phyloP scores from a whole-genome alignment of 2,888 invertebrate species.

The Crioceris asparagi region DNA sequence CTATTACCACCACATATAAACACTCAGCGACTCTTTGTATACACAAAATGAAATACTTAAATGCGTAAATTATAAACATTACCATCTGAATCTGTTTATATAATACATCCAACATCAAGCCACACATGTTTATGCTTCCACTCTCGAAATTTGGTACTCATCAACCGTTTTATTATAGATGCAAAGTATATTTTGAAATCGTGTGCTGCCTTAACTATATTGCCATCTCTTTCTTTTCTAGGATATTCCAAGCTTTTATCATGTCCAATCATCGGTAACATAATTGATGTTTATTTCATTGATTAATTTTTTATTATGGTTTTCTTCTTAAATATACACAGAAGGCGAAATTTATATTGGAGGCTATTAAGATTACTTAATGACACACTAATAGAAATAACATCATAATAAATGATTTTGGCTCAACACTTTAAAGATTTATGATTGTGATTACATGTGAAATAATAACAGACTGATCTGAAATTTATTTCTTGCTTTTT shows the following conservation, averaged over 20 bases:
- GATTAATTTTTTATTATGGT: conserved; percentile 5
- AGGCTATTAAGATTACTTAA: too few relatives aligned
- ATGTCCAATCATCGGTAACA: conserved; percentile 19
- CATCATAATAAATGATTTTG: too few relatives aligned
- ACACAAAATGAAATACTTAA: conserved; percentile 37
- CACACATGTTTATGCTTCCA: conserved; percentile 31
- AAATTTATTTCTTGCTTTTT: too few relatives aligned
- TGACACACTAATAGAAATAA: too few relatives aligned
- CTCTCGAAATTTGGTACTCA: conserved; percentile 35
- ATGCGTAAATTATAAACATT: conserved; percentile 34
- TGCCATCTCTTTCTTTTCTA: conserved; percentile 28
- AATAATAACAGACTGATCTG: too few relatives aligned
- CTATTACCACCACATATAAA: conserved; percentile 35
- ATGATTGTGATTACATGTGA: too few relatives aligned
- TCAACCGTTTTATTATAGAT: conserved; percentile 34
- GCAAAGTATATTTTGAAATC: conserved; percentile 32
- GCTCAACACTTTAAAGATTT: too few relatives aligned
- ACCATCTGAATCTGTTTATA: conserved; percentile 33
- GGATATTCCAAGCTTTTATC: conserved; percentile 16
- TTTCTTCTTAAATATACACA: too few relatives aligned
- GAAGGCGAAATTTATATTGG: too few relatives aligned
- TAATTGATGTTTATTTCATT: not conserved
- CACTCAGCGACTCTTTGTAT: conserved; percentile 33
- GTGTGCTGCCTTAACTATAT: too few relatives aligned
- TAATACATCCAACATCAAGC: conserved; percentile 29